Conservation (phyloP, 2,888 invertebrate genomes). For the Volucella bombylans region DNA sequence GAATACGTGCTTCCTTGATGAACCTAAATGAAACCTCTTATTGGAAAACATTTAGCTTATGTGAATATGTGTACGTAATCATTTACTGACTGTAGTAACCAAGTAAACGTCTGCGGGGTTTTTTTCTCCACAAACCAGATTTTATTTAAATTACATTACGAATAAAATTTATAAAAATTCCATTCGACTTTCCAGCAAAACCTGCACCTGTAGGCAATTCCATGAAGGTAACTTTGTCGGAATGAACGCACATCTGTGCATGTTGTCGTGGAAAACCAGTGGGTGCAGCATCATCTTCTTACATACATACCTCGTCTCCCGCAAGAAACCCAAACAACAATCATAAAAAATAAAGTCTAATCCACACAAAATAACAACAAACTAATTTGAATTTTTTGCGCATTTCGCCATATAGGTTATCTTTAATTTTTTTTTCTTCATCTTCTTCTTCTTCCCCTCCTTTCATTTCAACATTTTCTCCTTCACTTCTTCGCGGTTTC, state of each 20-base stretch:
- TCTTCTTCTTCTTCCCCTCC: conserved; percentile 6
- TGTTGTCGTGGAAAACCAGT: conserved; percentile 42
- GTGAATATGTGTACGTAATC: not conserved
- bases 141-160: conserved; percentile 14
- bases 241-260: conserved; percentile 48
- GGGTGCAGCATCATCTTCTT: conserved; percentile 29
- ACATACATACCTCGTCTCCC: conserved; percentile 15
- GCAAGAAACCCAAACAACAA: conserved; percentile 14
- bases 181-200: conserved; percentile 35
- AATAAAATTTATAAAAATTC: conserved; percentile 33
- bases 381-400: conserved; percentile 70
- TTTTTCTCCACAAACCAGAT: conserved; percentile 15
- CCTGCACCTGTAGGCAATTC: conserved; percentile 1
- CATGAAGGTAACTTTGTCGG: conserved; percentile 18
- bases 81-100: not conserved
- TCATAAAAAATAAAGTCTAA: not conserved
- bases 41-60: too few species aligned
- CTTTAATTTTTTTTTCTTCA: conserved; percentile 58
- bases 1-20: too few species aligned
- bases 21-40: too few species aligned
- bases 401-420: conserved; percentile 70
- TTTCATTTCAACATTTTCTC: conserved; percentile 23
- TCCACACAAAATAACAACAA: conserved; percentile 61
- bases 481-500: conserved; percentile 34
- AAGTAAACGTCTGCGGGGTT: not conserved